phyloP scores from a whole-genome alignment of 2,888 invertebrate species.

The Hyposoter didymator region DNA sequence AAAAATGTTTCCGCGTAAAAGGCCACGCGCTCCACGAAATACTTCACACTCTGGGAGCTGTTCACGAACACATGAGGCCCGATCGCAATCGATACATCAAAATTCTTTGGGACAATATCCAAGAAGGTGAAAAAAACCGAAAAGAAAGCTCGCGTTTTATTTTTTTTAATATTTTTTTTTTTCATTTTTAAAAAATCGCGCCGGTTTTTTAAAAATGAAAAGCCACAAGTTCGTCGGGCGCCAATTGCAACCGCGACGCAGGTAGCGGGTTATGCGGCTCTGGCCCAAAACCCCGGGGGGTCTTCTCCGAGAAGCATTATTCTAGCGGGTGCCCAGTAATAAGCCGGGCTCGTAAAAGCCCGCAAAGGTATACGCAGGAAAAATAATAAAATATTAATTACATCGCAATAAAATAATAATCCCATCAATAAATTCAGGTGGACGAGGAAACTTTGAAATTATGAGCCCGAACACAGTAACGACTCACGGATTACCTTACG shows the following conservation, averaged over 20 bases:
- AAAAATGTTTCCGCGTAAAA: constrained; percentile 56
- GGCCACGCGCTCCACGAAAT: constrained; percentile 70
- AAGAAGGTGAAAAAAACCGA: constrained; percentile 51
- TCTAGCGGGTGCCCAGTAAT: too few species aligned
- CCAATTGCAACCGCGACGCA: too few species aligned
- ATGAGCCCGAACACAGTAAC: constrained; percentile 40
- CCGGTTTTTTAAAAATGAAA: too few species aligned
- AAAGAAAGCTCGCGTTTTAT: too few species aligned
- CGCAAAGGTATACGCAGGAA: too few species aligned
- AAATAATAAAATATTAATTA: not conserved
- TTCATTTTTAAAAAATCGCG: too few species aligned
- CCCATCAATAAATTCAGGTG: constrained; percentile 37
- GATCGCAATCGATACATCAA: constrained; percentile 68
- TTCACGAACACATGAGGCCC: constrained; percentile 70
- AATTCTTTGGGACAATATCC: constrained; percentile 69
- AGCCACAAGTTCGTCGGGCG: too few species aligned
- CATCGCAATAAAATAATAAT: not conserved
- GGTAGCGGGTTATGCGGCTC: too few species aligned
- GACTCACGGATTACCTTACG: constrained; percentile 66
- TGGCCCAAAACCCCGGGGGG: too few species aligned
- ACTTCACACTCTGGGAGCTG: constrained; percentile 68
- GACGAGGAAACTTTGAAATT: constrained; percentile 53
- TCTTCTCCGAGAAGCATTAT: too few species aligned
- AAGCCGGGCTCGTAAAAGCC: too few species aligned
- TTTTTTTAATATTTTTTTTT: too few species aligned